phyloP scores from a whole-genome alignment of 2,113 vertebrate genomes.

The Loxodonta africana region DNA sequence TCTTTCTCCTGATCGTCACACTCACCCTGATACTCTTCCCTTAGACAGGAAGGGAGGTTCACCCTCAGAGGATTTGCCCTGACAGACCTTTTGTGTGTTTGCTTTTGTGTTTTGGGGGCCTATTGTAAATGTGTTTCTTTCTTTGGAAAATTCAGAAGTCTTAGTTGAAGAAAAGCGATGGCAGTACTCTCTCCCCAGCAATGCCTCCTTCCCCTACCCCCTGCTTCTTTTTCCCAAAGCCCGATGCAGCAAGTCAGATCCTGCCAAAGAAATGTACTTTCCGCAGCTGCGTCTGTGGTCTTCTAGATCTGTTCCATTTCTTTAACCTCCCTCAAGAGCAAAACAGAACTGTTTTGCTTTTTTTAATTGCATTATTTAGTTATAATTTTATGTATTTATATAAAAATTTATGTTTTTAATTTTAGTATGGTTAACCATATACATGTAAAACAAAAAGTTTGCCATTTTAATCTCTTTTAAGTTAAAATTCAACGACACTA shows the following conservation, averaged over 20 bases:
- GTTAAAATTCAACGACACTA: too few relatives aligned
- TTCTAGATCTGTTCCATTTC: not conserved
- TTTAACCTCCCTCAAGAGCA: not conserved
- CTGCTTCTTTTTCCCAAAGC: constrained; percentile 65
- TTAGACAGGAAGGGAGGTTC: constrained; percentile 81
- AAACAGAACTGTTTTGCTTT: not conserved
- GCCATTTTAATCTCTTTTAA: too few relatives aligned
- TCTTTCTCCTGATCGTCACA: constrained; percentile 66
- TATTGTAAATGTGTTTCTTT: constrained; percentile 60
- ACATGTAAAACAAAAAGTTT: too few relatives aligned
- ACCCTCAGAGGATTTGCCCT: constrained; percentile 70
- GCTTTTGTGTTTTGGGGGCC: constrained; percentile 81
- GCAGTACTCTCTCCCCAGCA: too few relatives aligned
- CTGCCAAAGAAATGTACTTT: constrained; percentile 28
- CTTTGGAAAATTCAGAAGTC: constrained; percentile 70
- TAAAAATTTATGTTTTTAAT: too few relatives aligned
- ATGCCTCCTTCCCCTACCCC: rapidly evolving
- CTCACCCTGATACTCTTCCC: constrained; percentile 66
- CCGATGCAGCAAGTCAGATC: constrained; percentile 78
- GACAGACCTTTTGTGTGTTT: constrained; percentile 81
- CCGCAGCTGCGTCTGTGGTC: not conserved
- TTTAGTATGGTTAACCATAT: too few relatives aligned
- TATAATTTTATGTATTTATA: too few relatives aligned
- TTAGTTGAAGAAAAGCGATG: constrained; percentile 62
- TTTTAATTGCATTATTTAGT: too few relatives aligned